Evolutionary conservation across 1,140 invertebrate species (phyloP).

Genomic region (Drosophila leontia): DNA sequence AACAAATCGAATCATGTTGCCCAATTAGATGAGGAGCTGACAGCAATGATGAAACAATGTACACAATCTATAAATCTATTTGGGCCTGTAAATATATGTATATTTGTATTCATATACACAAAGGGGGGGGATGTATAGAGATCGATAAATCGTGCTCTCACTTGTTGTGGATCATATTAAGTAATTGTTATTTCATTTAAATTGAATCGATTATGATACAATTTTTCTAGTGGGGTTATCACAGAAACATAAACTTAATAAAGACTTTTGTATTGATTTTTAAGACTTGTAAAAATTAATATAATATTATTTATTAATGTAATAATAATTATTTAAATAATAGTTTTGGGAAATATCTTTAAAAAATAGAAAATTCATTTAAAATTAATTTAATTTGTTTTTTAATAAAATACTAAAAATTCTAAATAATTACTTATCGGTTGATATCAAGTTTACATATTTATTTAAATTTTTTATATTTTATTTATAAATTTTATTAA

Average conservation of each 20-base stretch:
- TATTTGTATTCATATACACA: not conserved
- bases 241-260: not conserved
- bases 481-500: not conserved
- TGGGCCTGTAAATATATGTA: conserved; percentile 7
- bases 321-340: not conserved
- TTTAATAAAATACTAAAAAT: not conserved
- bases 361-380: no score
- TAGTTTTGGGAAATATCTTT: not conserved
- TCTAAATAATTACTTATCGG: not conserved
- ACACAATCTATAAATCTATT: conserved; percentile 32
- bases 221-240: not conserved
- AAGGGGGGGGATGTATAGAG: conserved; percentile 11
- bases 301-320: no score
- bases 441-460: not conserved
- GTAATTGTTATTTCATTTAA: conserved; percentile 48
- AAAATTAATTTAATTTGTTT: not conserved
- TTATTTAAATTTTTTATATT: not conserved
- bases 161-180: conserved; percentile 31
- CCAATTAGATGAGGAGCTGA: conserved; percentile 45
- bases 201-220: conserved; percentile 32
- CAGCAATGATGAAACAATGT: conserved; percentile 49
- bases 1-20: conserved; percentile 43
- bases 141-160: conserved; percentile 28
- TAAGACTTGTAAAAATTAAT: no score
- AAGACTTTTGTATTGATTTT: no score